Evolutionary conservation across 2,797 vertebrate species (phyloP).

Genomic region (Liasis olivaceus): DNA sequence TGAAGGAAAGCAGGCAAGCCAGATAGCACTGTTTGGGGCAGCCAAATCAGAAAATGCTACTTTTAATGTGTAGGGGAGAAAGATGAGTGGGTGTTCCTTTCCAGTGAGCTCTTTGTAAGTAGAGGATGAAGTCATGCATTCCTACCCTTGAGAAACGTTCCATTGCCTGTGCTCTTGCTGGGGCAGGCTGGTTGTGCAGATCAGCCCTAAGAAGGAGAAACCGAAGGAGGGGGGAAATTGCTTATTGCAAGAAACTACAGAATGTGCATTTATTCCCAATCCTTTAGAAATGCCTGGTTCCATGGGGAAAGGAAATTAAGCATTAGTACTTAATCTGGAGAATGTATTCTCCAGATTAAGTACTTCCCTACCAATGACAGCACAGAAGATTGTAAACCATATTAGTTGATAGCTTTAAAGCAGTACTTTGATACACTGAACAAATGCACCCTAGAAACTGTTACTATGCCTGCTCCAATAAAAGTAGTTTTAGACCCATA

Average conservation of each 20-base stretch:
- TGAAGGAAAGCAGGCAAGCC: neutral
- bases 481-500: neutral
- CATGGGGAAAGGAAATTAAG: constrained; percentile 28
- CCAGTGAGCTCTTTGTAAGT: neutral
- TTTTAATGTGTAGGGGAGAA: neutral
- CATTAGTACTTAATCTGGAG: constrained; percentile 13
- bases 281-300: constrained; percentile 30
- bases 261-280: constrained; percentile 42
- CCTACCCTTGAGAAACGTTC: neutral
- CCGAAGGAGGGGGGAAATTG: neutral
- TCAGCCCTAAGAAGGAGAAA: constrained; percentile 29
- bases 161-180: neutral
- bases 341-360: constrained; percentile 49
- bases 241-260: constrained; percentile 37
- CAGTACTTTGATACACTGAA: constrained; percentile 27
- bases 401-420: constrained; percentile 31
- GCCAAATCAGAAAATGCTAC: neutral
- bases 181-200: neutral
- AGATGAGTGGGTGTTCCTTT: neutral
- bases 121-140: neutral
- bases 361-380: constrained; percentile 36
- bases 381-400: constrained; percentile 44
- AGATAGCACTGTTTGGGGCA: neutral
- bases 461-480: neutral
- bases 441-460: neutral